Percentiles rank a stretch among this genome's conserved stretches.
phyloP scores from a whole-genome alignment of 2,797 vertebrate genomes.

The Esox masquinongy region DNA sequence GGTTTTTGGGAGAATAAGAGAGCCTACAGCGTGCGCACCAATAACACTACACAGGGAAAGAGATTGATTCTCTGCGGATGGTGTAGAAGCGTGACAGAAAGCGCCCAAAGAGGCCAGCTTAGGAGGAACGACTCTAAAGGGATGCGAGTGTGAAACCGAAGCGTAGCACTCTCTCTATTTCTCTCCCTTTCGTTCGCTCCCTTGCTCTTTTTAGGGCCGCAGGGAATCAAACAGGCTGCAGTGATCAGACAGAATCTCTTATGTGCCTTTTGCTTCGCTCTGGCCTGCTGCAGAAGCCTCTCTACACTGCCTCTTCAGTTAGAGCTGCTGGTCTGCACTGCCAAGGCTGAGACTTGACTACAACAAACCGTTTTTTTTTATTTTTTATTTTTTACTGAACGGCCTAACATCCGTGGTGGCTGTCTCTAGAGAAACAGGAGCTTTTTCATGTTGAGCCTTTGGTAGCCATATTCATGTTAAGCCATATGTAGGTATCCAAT shows the following conservation, averaged over 20 bases:
- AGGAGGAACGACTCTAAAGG: slow-evolving; percentile 66
- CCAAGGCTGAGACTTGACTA: neutral
- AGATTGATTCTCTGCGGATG: slow-evolving; percentile 76
- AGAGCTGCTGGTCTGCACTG: slow-evolving; percentile 49
- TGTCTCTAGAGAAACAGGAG: neutral
- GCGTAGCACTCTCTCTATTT: slow-evolving; percentile 22
- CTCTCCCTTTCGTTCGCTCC: slow-evolving; percentile 5
- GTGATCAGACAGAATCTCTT: slow-evolving; percentile 69
- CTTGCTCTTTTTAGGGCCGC: slow-evolving; percentile 42
- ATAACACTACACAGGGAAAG: slow-evolving; percentile 67
- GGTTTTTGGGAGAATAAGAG: slow-evolving; percentile 52
- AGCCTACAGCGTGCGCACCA: slow-evolving; percentile 51
- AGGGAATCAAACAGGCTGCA: slow-evolving; percentile 68
- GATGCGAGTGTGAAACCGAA: slow-evolving; percentile 60
- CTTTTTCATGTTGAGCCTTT: slow-evolving; percentile 1
- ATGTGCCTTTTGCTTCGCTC: slow-evolving; percentile 63
- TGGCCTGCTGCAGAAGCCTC: slow-evolving; percentile 26
- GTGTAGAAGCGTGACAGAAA: slow-evolving; percentile 71
- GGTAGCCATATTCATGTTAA: neutral
- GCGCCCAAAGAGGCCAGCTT: slow-evolving; percentile 71
- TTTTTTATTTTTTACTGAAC: slow-evolving; percentile 22
- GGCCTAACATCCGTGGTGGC: slow-evolving; percentile 7
- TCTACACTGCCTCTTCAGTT: slow-evolving; percentile 32
- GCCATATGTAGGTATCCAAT: neutral
- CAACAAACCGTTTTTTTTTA: slow-evolving; percentile 42